Percentiles rank a stretch among this genome's conserved stretches.
Conservation (phyloP, 2,888 invertebrate genomes). For the Drosophila kanekoi region DNA sequence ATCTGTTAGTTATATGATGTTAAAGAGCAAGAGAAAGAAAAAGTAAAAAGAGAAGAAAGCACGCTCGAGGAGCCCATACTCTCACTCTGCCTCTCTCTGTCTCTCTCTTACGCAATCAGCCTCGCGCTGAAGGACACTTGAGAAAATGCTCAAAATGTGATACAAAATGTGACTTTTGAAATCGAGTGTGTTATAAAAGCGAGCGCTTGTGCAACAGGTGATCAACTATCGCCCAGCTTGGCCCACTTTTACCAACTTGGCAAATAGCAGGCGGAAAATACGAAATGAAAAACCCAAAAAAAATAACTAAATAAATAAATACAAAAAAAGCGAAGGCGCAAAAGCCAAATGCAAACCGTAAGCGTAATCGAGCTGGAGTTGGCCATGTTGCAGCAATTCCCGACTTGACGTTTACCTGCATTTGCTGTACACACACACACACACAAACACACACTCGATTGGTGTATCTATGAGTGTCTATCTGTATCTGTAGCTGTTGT, state of each 20-base stretch:
- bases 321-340: constrained; percentile 29
- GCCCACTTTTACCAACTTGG: constrained; percentile 67
- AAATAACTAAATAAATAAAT: constrained; percentile 19
- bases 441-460: constrained; percentile 11
- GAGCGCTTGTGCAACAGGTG: constrained; percentile 72
- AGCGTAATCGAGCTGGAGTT: constrained; percentile 52
- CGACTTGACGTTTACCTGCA: constrained; percentile 67
- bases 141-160: constrained; percentile 23
- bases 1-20: constrained; percentile 59
- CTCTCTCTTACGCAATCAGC: constrained; percentile 53
- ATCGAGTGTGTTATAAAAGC: constrained; percentile 69
- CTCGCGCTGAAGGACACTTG: constrained; percentile 66
- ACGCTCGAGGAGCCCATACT: constrained; percentile 26
- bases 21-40: constrained; percentile 20
- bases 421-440: constrained; percentile 36
- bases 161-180: constrained; percentile 40
- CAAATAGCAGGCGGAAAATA: constrained; percentile 35
- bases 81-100: constrained; percentile 23
- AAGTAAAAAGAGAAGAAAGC: constrained; percentile 1
- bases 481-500: constrained; percentile 31
- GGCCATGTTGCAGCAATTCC: constrained; percentile 50
- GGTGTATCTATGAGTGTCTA: constrained; percentile 8
- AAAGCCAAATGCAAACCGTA: constrained; percentile 60
- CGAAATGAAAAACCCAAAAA: constrained; percentile 18
- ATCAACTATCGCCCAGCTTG: constrained; percentile 74